phyloP scores from a whole-genome alignment of 2,888 invertebrate species.

The Folsomia manolachei region DNA sequence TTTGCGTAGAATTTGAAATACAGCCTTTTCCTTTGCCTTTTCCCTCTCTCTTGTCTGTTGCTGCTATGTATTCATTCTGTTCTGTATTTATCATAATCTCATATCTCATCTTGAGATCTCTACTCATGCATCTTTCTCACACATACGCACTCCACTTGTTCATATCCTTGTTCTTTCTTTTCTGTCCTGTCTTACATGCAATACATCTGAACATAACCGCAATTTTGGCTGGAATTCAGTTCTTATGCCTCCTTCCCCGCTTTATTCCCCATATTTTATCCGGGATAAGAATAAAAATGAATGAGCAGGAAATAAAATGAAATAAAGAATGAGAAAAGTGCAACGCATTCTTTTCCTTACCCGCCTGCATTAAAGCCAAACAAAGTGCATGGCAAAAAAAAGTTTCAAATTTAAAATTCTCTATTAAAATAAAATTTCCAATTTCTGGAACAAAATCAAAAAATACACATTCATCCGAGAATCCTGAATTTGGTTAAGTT shows the following conservation, averaged over 20 bases:
- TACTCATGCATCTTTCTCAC: not conserved
- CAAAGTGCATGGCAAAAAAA: too few species aligned
- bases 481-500: too few species aligned
- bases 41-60: too few species aligned
- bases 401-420: too few species aligned
- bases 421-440: too few species aligned
- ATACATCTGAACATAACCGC: not conserved
- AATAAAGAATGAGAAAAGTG: not conserved
- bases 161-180: not conserved
- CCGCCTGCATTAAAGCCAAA: not conserved
- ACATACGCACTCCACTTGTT: not conserved
- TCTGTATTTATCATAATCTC: not conserved
- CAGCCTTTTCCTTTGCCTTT: too few species aligned
- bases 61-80: too few species aligned
- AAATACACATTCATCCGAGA: too few species aligned
- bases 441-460: too few species aligned
- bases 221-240: not conserved
- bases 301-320: not conserved
- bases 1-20: not conserved
- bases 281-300: not conserved
- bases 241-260: not conserved
- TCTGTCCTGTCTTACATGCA: not conserved
- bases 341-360: not conserved
- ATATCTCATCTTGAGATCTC: not conserved
- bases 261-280: conserved; percentile 3